Evolutionary conservation across 2,797 vertebrate species (phyloP), one percentile per base, ranked within the genome.

Genomic region (Tragopan temminckii): DNA sequence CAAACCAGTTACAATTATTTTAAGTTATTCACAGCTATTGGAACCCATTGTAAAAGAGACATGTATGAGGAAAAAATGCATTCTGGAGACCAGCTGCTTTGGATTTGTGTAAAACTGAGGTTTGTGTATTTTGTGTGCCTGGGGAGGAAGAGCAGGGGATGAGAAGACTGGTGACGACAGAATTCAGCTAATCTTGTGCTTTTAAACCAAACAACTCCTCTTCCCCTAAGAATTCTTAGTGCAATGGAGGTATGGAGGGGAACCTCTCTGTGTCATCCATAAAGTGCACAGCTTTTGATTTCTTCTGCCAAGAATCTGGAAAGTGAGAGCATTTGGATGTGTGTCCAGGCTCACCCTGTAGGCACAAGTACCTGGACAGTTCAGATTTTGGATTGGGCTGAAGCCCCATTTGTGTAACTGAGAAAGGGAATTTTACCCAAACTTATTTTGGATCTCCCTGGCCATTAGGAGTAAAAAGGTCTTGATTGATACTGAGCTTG

Each of bases 81-180:
- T 63, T 52, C 70, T 45, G 38, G 45, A 62, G n/a, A 64, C 27
- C 80, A 75, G 80, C 75, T 76, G 52, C 85, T 85, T 66, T 67
- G 68, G 63, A 21, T 57, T 27, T 35, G 17, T n/a, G 0, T 16
- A 20, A 77, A 81, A 48, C 29, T 61, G 12, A 36, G 36, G 19
- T 55, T 64, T 17, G 1, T 50, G 33, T 33, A 13, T 69, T 58
- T 38, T 21, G 19, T 68, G 68, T 52, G 72, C 59, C 48, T 55
- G 52, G 35, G 55, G 50, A 86, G 59, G n/a, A 45, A 33, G 13
- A 68, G 62, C 50, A 45, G 40, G 6, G 45, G n/a, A 9, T 68
- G 33, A 48, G n/a, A 36, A n/a, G 16, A 35, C 17, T 33, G 11
- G 46, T 5, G 40, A 92, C 13, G 7, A 42, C 53, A 52, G 80